These are phyloP conservation scores for Leptobrachium ailaonicum DNA, from an alignment of 2,113 vertebrate species.

Conservation along the genomic window DNA sequence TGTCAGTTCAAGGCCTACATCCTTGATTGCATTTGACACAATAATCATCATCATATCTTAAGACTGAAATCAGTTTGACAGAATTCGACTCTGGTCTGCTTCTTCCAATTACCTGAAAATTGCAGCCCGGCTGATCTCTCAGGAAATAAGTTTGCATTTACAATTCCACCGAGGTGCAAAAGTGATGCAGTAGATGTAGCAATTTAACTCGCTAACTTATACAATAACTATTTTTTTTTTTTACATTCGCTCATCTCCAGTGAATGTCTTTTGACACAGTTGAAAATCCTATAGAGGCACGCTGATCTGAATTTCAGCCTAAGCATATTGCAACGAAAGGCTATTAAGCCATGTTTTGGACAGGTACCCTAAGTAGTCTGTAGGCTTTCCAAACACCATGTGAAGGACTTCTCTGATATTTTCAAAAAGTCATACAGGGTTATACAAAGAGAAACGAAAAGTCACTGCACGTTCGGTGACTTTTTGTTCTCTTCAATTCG, in stretches of 20 bases:
- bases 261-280: slow-evolving; percentile 48
- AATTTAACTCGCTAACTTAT: slow-evolving; percentile 54
- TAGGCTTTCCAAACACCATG: slow-evolving; percentile 9
- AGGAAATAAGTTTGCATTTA: slow-evolving; percentile 59
- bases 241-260: slow-evolving; percentile 44
- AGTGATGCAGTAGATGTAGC: slow-evolving; percentile 44
- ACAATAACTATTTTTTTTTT: slow-evolving; percentile 53
- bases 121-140: slow-evolving; percentile 58
- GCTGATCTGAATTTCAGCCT: slow-evolving; percentile 36
- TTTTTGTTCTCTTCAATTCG: too few relatives aligned
- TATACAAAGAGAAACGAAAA: too few relatives aligned
- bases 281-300: neutral
- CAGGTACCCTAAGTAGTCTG: slow-evolving; percentile 27
- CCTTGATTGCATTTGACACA: slow-evolving; percentile 70
- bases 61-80: slow-evolving; percentile 66
- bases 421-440: too few relatives aligned
- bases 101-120: slow-evolving; percentile 69
- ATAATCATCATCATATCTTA: slow-evolving; percentile 67
- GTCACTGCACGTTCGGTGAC: too few relatives aligned
- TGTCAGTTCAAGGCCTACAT: slow-evolving; percentile 58
- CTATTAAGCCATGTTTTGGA: slow-evolving; percentile 29
- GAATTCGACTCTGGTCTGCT: slow-evolving; percentile 60
- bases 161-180: slow-evolving; percentile 54
- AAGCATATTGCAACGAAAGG: slow-evolving; percentile 33
- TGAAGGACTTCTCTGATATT: neutral